Evolutionary conservation across 1,140 invertebrate species (phyloP).

Genomic region (Eriocheir sinensis): DNA sequence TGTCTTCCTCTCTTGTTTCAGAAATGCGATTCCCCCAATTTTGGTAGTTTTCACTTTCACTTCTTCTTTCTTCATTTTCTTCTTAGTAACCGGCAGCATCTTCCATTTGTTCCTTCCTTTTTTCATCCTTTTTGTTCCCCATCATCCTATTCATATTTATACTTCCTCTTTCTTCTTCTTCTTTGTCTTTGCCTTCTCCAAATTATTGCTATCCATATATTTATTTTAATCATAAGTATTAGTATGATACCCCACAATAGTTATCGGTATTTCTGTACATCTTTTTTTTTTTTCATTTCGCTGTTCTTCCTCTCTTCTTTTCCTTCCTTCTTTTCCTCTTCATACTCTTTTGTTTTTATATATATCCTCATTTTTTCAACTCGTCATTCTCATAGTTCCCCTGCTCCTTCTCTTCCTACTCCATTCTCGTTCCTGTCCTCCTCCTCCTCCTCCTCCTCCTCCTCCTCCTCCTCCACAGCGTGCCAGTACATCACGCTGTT

Average conservation of each 20-base stretch:
- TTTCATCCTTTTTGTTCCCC: no score
- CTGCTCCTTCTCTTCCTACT: background rate
- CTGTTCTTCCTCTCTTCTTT: background rate
- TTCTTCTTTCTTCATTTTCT: no score
- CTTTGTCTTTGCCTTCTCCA: background rate
- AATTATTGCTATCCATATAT: background rate
- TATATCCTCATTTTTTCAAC: background rate
- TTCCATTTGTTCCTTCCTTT: no score
- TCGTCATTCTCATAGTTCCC: background rate
- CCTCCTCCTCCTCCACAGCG: background rate
- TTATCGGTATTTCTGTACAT: constrained; percentile 12
- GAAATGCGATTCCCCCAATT: no score
- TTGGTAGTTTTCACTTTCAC: no score
- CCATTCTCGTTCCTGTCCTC: background rate
- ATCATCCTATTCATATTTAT: no score
- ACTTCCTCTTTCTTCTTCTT: background rate
- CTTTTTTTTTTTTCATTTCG: constrained; percentile 15
- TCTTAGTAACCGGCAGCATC: no score
- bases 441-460: background rate
- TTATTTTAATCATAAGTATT: background rate
- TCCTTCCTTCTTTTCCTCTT: background rate
- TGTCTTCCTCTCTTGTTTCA: no score
- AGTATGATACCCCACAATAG: background rate
- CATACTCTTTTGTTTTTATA: background rate
- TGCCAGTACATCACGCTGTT: background rate